Conservation (phyloP, 2,888 invertebrate genomes). For the Emmelina monodactyla region DNA sequence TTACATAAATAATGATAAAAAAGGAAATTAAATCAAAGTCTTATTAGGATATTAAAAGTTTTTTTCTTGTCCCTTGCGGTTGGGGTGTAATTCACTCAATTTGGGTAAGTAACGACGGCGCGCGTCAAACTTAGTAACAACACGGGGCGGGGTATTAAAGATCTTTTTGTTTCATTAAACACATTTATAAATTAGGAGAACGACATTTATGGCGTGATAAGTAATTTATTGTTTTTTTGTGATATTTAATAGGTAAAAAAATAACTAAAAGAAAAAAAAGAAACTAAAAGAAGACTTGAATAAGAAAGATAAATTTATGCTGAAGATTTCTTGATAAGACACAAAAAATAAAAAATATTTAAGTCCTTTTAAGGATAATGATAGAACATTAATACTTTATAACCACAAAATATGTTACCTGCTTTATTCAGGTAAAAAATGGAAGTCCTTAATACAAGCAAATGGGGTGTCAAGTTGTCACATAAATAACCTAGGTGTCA, state of each 20-base stretch:
- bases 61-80: conserved; percentile 58
- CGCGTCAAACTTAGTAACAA: not conserved
- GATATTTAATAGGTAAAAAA: not conserved
- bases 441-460: too few relatives aligned
- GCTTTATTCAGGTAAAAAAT: too few relatives aligned
- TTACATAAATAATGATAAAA: conserved; percentile 67
- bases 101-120: conserved; percentile 46
- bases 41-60: conserved; percentile 65
- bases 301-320: too few relatives aligned
- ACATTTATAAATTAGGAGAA: conserved; percentile 35
- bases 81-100: conserved; percentile 63
- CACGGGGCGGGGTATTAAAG: not conserved
- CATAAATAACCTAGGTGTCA: too few relatives aligned
- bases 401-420: too few relatives aligned
- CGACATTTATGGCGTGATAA: conserved; percentile 25
- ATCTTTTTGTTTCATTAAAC: conserved; percentile 28
- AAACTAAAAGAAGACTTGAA: too few relatives aligned
- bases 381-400: too few relatives aligned
- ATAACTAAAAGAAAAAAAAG: too few relatives aligned
- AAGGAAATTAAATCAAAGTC: conserved; percentile 66
- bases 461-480: too few relatives aligned
- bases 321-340: too few relatives aligned
- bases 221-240: conserved; percentile 4
- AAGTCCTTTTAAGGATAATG: too few relatives aligned
- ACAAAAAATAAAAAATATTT: too few relatives aligned